A percentile compares a stretch with the other conserved stretches of the same genome.
Conservation (phyloP, 2,113 vertebrate species). For the Epinephelus lanceolatus region DNA sequence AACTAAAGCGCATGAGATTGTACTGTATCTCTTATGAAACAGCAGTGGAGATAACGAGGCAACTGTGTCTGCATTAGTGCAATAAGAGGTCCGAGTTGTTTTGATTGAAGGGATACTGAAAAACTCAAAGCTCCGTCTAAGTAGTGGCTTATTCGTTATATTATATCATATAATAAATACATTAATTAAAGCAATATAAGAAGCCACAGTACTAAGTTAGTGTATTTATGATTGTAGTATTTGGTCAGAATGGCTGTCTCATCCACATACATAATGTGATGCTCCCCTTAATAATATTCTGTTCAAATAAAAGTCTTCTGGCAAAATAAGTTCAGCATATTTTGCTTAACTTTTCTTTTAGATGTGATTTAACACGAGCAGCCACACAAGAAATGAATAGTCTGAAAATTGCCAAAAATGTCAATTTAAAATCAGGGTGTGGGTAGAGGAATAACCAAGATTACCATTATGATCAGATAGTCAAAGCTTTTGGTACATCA, state of each 20-base stretch:
- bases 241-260: neutral
- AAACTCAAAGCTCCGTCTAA: neutral
- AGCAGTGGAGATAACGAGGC: neutral
- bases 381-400: neutral
- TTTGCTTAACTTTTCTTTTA: neutral
- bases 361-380: neutral
- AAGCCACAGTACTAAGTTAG: neutral
- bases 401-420: neutral
- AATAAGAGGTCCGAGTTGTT: neutral
- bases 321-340: neutral
- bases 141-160: too few relatives aligned
- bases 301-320: too few relatives aligned
- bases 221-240: neutral
- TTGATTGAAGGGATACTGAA: neutral
- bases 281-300: neutral
- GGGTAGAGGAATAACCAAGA: neutral
- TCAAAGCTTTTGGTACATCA: neutral
- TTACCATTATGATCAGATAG: neutral
- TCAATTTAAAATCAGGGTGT: neutral
- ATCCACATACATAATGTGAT: neutral
- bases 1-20: neutral
- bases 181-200: neutral
- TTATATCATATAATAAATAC: neutral
- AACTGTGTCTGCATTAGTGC: neutral
- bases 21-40: neutral